Base-by-base conservation (phyloP, 92 coral and sea anemone species). In the Pocillopora meandrina region DNA sequence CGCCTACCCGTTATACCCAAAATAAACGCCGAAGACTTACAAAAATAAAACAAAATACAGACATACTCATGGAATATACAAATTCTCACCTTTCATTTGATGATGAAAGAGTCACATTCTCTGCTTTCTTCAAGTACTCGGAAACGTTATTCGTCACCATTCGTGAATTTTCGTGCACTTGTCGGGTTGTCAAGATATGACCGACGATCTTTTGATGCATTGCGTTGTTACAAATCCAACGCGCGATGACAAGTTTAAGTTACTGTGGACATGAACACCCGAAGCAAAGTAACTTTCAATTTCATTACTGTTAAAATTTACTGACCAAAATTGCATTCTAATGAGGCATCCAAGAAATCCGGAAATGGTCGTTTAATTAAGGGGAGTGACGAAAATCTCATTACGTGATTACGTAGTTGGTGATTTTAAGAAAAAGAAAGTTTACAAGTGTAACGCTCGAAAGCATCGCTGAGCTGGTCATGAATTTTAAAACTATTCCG, bases 331-430 rank as follows among this genome's bases (percentile, higher is more conserved):
- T 60, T 72, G 69, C 13, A 55, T 59, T 36, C 59, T 18, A 21
- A 71, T 58, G 71, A 74, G 55, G 71, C 42, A 83, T 83, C 56
- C 65, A 26, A 83, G 86, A 83, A 83, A 83, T 83, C 86, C 86
- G 86, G 86, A 83, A 73, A 74, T 56, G 16, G 57, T 64, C 11
- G 61, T 49, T 74, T 72, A 64, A 61, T 83, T 20, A 20, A 21
- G 65, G 64, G 80, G 72, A 61, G 80, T 83, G 80, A 83, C 80
- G 74, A 83, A 58, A 83, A 73, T 74, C 79, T 82, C 42, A 61
- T 82, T 71, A 36, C 36, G 52, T 20, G 36, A 33, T 16, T 26
- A 65, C 73, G 74, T 65, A 55, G 60, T 23, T 3, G 26, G 74
- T 20, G 52, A 7, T 42, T 42, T 42, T 42, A 17, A 70, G 9